phyloP scores from a whole-genome alignment of 2,888 invertebrate genomes.

The Andrena flavipes region DNA sequence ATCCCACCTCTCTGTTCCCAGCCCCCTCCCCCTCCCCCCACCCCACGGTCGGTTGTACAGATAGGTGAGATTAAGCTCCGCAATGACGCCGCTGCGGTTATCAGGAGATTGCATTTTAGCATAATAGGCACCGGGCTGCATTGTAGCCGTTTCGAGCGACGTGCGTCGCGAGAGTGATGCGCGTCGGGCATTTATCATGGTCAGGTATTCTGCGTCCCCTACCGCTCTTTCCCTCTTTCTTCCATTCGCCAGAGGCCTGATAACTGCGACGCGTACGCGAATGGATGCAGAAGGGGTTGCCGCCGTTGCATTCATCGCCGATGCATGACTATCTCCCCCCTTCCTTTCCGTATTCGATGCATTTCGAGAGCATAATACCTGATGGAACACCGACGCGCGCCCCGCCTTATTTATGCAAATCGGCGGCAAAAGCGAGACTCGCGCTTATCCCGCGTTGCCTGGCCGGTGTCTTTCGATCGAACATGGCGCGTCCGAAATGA shows the following conservation, averaged over 20 bases:
- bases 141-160: conserved; percentile 75
- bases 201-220: conserved; percentile 62
- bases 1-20: neutral
- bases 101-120: conserved; percentile 80
- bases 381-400: conserved; percentile 49
- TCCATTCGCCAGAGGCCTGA: conserved; percentile 29
- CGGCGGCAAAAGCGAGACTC: conserved; percentile 4
- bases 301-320: conserved; percentile 47
- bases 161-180: conserved; percentile 70
- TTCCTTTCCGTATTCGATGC: conserved; percentile 50
- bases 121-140: conserved; percentile 74
- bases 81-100: conserved; percentile 73
- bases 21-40: conserved; percentile 17
- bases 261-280: conserved; percentile 38
- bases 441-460: conserved; percentile 35
- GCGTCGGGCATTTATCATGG: conserved; percentile 77
- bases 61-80: conserved; percentile 77
- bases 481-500: neutral
- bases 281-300: conserved; percentile 5
- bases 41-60: conserved; percentile 51
- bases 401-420: conserved; percentile 63
- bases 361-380: conserved; percentile 58
- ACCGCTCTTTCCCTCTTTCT: conserved; percentile 31
- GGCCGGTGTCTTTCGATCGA: conserved; percentile 2
- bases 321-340: conserved; percentile 41